These are phyloP conservation scores for Sturmia bella DNA, from an alignment of 2,888 invertebrate genomes.

Conservation along the genomic window DNA sequence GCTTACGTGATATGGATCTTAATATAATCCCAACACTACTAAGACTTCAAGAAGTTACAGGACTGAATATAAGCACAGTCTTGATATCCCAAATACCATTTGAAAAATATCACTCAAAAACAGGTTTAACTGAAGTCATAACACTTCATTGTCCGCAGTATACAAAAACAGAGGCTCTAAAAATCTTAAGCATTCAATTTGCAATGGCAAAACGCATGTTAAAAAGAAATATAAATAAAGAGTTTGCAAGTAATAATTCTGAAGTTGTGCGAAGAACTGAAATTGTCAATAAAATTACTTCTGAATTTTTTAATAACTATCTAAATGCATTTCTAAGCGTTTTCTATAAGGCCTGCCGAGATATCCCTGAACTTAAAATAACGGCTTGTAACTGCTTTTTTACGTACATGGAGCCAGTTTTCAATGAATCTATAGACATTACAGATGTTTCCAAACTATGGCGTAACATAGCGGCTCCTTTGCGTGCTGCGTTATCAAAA, in stretches of 20 bases:
- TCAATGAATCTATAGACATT: constrained; percentile 85
- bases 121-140: constrained; percentile 87
- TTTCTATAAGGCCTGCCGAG: constrained; percentile 92
- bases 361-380: constrained; percentile 91
- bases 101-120: constrained; percentile 89
- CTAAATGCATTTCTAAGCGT: constrained; percentile 91
- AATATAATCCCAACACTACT: constrained; percentile 88
- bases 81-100: constrained; percentile 90
- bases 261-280: constrained; percentile 68
- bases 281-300: constrained; percentile 77
- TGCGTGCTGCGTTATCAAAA: constrained; percentile 88
- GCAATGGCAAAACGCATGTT: constrained; percentile 68
- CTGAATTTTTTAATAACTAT: constrained; percentile 88
- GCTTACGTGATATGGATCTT: constrained; percentile 88
- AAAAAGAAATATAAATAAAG: constrained; percentile 23
- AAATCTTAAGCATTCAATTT: constrained; percentile 83
- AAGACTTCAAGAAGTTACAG: constrained; percentile 88
- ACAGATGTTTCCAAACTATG: constrained; percentile 88
- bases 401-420: constrained; percentile 90
- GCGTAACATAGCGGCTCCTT: constrained; percentile 89
- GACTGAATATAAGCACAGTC: constrained; percentile 88
- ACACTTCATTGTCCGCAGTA: constrained; percentile 91
- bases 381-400: constrained; percentile 90
- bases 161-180: constrained; percentile 86
- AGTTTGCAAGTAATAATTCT: constrained; percentile 51